Percentiles rank a stretch among this genome's conserved stretches.
phyloP scores from a whole-genome alignment of 2,888 invertebrate species.

The Rhodophaea formosa region DNA sequence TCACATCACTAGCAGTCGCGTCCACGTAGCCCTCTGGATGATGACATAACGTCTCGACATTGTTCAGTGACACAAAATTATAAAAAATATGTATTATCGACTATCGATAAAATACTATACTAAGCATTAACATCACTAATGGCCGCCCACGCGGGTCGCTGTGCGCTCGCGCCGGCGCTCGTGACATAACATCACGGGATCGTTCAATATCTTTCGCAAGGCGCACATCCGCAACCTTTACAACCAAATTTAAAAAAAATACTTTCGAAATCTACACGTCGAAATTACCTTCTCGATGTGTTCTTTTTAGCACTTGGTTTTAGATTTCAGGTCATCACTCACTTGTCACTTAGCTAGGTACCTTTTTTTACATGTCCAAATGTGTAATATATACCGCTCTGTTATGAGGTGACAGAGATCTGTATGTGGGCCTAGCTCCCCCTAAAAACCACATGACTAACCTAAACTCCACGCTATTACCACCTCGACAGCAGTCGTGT shows the following conservation, averaged over 20 bases:
- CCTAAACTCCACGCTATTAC: no score
- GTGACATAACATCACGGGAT: constrained; percentile 72
- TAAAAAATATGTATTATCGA: constrained; percentile 24
- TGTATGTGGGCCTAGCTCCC: no score
- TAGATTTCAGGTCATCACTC: not conserved
- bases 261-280: constrained; percentile 30
- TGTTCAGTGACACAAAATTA: not conserved
- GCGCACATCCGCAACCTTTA: constrained; percentile 63
- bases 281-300: constrained; percentile 24
- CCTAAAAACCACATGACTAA: no score
- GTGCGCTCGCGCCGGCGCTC: constrained; percentile 62
- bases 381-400: no score
- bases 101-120: constrained; percentile 24
- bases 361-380: no score
- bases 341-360: not conserved
- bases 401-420: no score
- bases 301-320: not conserved
- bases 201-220: constrained; percentile 75
- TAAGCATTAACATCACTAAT: constrained; percentile 44
- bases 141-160: constrained; percentile 77
- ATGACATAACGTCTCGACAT: no score
- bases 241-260: constrained; percentile 35
- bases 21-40: no score
- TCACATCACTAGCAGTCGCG: no score
- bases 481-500: no score